Evolutionary conservation across 2,888 invertebrate genomes (phyloP), one percentile per base, ranked within the genome.

Genomic region (Harpalus rubripes): DNA sequence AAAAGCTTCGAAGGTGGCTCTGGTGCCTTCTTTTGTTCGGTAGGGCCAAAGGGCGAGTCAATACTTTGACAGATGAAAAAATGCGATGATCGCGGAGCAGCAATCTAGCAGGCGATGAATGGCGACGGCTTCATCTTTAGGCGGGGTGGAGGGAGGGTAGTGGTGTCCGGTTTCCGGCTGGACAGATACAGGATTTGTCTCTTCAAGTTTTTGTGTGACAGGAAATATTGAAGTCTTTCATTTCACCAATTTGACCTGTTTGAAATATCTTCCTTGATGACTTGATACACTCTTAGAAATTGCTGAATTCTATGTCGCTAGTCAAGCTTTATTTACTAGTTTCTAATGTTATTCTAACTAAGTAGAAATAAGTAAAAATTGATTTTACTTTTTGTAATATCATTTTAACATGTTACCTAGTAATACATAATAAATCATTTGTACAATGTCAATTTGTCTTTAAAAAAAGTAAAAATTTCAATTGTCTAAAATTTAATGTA

Each of bases 11-110:
- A 68, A 68, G 68, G 68, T 68, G 41, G 68, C 39, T 15, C 8
- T n/a, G 68, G 15, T 15, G 72, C 16, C 15, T 52, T 58, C 44
- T 58, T 81, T 52, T 81, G 68, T 81, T 8, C 41, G 81, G n/a
- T 61, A 16, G 52, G 41, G 52, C 61, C 41, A 16, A 15, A 58
- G 81, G 81, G 81, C 81, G 56, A 68, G 81, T 81, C 81, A 81
- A 81, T 81, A 81, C 56, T 81, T 65, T 81, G 68, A 61, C 80
- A 80, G 63, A 80, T 41, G 61, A 80, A 80, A 80, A 80, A 78
- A 78, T 56, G 8, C 78, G 56, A 81, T 44, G 81, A 63, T 61
- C 58, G 56, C 56, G 18, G 81, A 1, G 81, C 18, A 7, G 80
- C 61, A 59, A 59, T 80, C 59, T 78, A 39, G 44, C 52, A 44